Evolutionary conservation across 2,888 invertebrate species (phyloP).

Genomic region (Drosophila neotestacea): DNA sequence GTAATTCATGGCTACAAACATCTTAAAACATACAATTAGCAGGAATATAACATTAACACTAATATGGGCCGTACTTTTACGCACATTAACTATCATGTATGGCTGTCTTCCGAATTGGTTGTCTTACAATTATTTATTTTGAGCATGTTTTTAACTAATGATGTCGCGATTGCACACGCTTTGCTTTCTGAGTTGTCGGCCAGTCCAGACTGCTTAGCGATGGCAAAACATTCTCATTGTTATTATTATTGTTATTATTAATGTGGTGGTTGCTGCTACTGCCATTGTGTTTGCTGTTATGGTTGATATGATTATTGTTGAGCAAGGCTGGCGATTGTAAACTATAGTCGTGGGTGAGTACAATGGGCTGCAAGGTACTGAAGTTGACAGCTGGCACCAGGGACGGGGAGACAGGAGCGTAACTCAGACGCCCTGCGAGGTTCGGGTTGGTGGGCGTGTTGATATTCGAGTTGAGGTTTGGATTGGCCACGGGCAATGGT

Average conservation of each 20-base stretch:
- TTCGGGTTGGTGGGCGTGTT: constrained; percentile 59
- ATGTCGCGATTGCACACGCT: constrained; percentile 66
- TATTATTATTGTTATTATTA: constrained; percentile 35
- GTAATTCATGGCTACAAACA: constrained; percentile 37
- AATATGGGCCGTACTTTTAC: constrained; percentile 21
- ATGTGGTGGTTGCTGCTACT: constrained; percentile 23
- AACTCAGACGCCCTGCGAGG: constrained; percentile 56
- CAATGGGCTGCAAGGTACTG: constrained; percentile 66
- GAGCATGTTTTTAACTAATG: constrained; percentile 58
- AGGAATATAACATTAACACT: constrained; percentile 48
- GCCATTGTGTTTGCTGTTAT: constrained; percentile 29
- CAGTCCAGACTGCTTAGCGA: constrained; percentile 66
- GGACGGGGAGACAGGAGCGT: constrained; percentile 50
- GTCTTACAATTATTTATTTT: constrained; percentile 20
- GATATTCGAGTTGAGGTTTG: constrained; percentile 30
- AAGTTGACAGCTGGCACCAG: constrained; percentile 58
- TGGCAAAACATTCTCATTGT: constrained; percentile 50
- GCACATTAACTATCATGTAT: constrained; percentile 19
- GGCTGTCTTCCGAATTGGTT: constrained; percentile 25
- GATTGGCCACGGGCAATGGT: constrained; percentile 36
- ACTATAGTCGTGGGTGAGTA: constrained; percentile 62
- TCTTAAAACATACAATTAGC: constrained; percentile 47
- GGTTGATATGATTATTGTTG: constrained; percentile 32
- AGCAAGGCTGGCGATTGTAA: constrained; percentile 67
- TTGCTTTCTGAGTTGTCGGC: constrained; percentile 67